Conservation (phyloP, 2,113 vertebrate species). For the Pterocles burchelli region DNA sequence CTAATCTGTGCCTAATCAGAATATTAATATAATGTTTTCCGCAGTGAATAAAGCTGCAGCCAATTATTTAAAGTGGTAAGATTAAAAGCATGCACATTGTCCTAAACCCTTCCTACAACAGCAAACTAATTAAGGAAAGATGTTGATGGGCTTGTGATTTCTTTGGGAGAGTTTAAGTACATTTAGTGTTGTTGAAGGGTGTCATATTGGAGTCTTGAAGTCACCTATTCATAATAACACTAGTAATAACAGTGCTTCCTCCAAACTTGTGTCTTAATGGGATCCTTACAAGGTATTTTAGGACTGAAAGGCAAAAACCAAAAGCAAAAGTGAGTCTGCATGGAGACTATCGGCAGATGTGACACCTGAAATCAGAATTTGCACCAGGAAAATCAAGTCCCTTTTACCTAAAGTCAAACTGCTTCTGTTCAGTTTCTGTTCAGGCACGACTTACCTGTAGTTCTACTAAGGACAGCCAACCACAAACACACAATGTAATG, state of each 20-base stretch:
- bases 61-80: background rate
- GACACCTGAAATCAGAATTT: background rate
- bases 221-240: background rate
- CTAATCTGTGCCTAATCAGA: slow-evolving; percentile 28
- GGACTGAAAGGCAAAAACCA: background rate
- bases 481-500: background rate
- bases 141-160: background rate
- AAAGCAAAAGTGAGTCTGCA: background rate
- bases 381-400: background rate
- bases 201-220: background rate
- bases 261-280: background rate
- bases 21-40: background rate
- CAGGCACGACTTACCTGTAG: background rate
- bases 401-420: background rate
- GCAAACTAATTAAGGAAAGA: background rate
- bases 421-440: background rate
- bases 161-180: background rate
- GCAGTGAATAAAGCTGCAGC: background rate
- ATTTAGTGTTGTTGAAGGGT: background rate
- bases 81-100: background rate
- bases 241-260: background rate
- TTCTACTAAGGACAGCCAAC: background rate
- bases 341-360: rapidly evolving
- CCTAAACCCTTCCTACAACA: background rate
- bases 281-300: background rate